Percentiles rank a stretch among this genome's conserved stretches.
phyloP scores from a whole-genome alignment of 2,113 vertebrate genomes.

The Psammodynastes pulverulentus region DNA sequence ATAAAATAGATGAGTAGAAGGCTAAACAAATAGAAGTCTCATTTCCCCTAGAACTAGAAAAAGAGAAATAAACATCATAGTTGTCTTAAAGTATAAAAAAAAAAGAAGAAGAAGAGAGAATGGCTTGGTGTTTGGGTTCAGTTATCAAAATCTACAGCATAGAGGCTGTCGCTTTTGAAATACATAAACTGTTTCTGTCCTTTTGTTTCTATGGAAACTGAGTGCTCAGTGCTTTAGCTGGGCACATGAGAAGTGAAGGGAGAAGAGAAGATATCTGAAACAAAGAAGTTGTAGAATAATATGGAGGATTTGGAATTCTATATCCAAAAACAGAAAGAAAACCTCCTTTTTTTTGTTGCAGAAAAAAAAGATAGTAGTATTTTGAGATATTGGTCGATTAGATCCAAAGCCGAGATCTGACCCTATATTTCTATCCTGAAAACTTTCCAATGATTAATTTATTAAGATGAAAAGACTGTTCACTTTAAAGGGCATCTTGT shows the following conservation, averaged over 20 bases:
- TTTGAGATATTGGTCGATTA: constrained; percentile 8
- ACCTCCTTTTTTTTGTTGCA: neutral
- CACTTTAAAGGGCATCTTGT: constrained; percentile 21
- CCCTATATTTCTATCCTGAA: constrained; percentile 7
- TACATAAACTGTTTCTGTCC: constrained; percentile 76
- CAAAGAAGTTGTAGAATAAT: constrained; percentile 62
- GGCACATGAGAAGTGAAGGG: constrained; percentile 54
- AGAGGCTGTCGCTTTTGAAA: constrained; percentile 78
- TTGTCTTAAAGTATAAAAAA: constrained; percentile 13
- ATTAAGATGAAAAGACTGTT: constrained; percentile 19
- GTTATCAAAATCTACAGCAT: constrained; percentile 77
- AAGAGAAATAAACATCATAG: constrained; percentile 57
- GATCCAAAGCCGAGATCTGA: constrained; percentile 22
- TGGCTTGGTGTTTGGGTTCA: constrained; percentile 69
- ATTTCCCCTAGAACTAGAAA: constrained; percentile 60
- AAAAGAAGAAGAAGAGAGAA: constrained; percentile 35
- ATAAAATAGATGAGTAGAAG: constrained; percentile 53
- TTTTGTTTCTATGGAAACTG: constrained; percentile 78
- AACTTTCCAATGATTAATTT: constrained; percentile 14
- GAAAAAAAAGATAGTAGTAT: neutral
- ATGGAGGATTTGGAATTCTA: constrained; percentile 50
- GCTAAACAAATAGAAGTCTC: constrained; percentile 57
- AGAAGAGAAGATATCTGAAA: constrained; percentile 53
- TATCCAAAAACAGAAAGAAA: constrained; percentile 2
- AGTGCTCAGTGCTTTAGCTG: constrained; percentile 72